Evolutionary conservation across 2,113 vertebrate species (phyloP), one percentile per base, ranked within the genome.

Genomic region (Rattus norvegicus): DNA sequence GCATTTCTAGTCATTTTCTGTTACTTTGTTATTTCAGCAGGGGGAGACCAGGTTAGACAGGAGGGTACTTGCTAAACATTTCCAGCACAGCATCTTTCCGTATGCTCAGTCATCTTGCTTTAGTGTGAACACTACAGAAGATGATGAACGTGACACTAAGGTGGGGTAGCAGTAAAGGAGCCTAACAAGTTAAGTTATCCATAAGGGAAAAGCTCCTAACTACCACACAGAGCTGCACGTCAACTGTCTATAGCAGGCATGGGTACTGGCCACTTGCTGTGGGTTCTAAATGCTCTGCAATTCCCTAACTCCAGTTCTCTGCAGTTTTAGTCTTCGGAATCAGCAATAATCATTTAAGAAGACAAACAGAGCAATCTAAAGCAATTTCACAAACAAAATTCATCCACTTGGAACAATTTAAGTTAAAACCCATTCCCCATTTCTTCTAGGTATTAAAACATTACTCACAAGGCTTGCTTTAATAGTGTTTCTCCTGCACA

Each of bases 361-460:
- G 56, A 69, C 26, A 93, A 87, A 84, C 72, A 94, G 93, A 77
- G 75, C 75, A 93, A 87, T 19, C 88, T 36, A 91, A 88, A 95
- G 85, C 67, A 90, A 91, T 47, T 90, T 89, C 86, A 81, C 63
- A 70, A 94, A 88, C 43, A 83, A 96, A 94, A 87, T 33, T 28
- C 33, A 87, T 43, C 24, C 16, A 59, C 8, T 65, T 88, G 39
- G 20, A 52, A 90, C 43, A 83, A 90, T 87, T 91, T 86, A 90
- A 88, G 24, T 56, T 77, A 65, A 91, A 91, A 83, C 59, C 36
- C 65, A 91, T 22, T 67, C 77, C 83, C 72, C 24, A 65, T 56
- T 33, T 7, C 43, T 92, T 92, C 39, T 86, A 61, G 3, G 88
- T 77, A 76, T 54, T 59, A 30, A 94, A 70, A 30, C 7, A 10